Percentiles rank a stretch among this genome's conserved stretches.
phyloP scores from a whole-genome alignment of 2,888 invertebrate species.

The Amblyteles armatorius region DNA sequence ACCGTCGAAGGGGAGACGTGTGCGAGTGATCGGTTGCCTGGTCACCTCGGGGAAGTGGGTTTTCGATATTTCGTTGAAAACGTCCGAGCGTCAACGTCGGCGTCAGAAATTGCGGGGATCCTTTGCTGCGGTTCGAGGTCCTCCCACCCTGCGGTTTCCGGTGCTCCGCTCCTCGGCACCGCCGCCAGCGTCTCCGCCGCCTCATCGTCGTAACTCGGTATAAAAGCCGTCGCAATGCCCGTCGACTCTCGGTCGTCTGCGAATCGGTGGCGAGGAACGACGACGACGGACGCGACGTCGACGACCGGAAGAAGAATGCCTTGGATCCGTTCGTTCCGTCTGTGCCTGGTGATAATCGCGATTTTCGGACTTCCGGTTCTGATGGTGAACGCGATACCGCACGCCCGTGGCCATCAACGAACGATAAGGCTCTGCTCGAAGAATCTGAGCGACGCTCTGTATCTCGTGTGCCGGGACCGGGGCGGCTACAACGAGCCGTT shows the following conservation, averaged over 20 bases:
- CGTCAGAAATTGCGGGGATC: background rate
- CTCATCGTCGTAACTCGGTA: conserved; percentile 27
- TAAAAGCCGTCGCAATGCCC: conserved; percentile 49
- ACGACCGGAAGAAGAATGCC: conserved; percentile 18
- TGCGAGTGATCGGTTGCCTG: background rate
- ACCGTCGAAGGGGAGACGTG: background rate
- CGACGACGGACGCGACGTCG: conserved; percentile 6
- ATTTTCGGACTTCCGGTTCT: conserved; percentile 66
- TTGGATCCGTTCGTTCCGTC: conserved; percentile 14
- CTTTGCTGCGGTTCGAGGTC: background rate
- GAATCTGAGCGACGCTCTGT: conserved; percentile 79
- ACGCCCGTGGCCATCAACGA: conserved; percentile 61
- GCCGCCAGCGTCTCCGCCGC: background rate
- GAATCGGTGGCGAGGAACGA: conserved; percentile 47
- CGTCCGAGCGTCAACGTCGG: background rate
- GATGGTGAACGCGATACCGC: conserved; percentile 58
- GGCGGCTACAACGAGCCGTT: conserved; percentile 81
- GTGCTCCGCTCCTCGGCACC: conserved; percentile 4
- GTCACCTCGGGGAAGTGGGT: background rate
- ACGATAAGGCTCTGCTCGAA: conserved; percentile 79
- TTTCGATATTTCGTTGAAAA: background rate
- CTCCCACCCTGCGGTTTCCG: conserved; percentile 23
- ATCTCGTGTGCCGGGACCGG: conserved; percentile 77
- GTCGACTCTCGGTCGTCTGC: conserved; percentile 31
- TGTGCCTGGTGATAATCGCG: conserved; percentile 59